Percentiles rank a stretch among this genome's conserved stretches.
phyloP scores from a whole-genome alignment of 1,140 invertebrate species.

The Asbolus verrucosus region DNA sequence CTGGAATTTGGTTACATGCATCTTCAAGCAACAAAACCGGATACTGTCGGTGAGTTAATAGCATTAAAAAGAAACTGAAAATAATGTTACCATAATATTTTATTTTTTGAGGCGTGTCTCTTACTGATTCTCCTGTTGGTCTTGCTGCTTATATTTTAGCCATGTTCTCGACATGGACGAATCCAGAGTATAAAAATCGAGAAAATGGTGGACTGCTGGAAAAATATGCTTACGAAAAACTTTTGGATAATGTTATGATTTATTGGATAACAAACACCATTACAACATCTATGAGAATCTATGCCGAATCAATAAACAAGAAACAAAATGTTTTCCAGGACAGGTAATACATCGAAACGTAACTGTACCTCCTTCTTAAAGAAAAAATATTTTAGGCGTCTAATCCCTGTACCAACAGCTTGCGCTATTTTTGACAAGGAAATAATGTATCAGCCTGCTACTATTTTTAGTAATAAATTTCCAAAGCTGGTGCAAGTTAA shows the following conservation, averaged over 20 bases:
- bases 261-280: slow-evolving; percentile 86
- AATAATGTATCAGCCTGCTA: slow-evolving; percentile 70
- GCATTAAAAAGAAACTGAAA: slow-evolving; percentile 56
- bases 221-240: slow-evolving; percentile 76
- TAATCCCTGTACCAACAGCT: slow-evolving; percentile 72
- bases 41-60: slow-evolving; percentile 81
- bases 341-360: too few species aligned
- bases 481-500: slow-evolving; percentile 74
- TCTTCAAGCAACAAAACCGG: slow-evolving; percentile 87
- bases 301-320: slow-evolving; percentile 73
- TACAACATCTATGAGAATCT: slow-evolving; percentile 81
- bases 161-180: slow-evolving; percentile 84
- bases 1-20: slow-evolving; percentile 85
- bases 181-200: slow-evolving; percentile 68
- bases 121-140: slow-evolving; percentile 78
- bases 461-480: slow-evolving; percentile 71
- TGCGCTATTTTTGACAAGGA: slow-evolving; percentile 74
- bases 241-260: slow-evolving; percentile 90
- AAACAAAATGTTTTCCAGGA: slow-evolving; percentile 66
- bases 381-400: slow-evolving; percentile 70
- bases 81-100: too few species aligned
- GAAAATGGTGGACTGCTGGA: slow-evolving; percentile 79
- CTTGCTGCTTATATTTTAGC: slow-evolving; percentile 87
- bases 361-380: too few species aligned
- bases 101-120: slow-evolving; percentile 38